These are phyloP conservation scores for Danio aesculapii DNA, from an alignment of 2,797 vertebrate species.

Conservation along the genomic window DNA sequence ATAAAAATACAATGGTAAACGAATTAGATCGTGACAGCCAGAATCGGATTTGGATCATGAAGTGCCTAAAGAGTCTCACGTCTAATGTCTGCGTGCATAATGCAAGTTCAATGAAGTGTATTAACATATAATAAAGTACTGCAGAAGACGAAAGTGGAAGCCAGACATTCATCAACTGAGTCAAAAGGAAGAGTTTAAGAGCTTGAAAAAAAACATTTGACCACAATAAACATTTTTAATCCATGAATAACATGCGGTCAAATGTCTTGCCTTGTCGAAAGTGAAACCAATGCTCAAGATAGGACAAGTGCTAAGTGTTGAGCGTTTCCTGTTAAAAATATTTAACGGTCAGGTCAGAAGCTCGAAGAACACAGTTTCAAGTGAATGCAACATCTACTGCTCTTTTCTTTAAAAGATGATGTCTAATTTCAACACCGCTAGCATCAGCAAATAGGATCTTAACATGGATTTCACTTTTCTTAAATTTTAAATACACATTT, in stretches of 20 bases:
- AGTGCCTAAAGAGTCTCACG: too few relatives aligned
- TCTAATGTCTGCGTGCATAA: too few relatives aligned
- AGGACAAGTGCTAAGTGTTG: not conserved
- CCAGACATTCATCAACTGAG: not conserved
- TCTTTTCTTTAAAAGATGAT: conserved; percentile 2
- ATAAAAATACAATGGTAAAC: too few relatives aligned
- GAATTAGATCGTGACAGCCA: too few relatives aligned
- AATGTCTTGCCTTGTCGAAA: not conserved
- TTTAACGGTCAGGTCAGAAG: not conserved
- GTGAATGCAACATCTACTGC: not conserved
- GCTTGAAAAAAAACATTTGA: not conserved
- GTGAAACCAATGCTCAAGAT: not conserved
- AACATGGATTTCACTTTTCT: not conserved
- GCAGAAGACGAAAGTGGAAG: not conserved
- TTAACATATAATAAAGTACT: not conserved
- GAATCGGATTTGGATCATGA: too few relatives aligned
- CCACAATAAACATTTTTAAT: not conserved
- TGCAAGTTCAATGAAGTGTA: too few relatives aligned
- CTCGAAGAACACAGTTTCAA: not conserved
- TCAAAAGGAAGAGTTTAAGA: not conserved
- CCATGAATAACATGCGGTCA: not conserved
- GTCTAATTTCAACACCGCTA: not conserved
- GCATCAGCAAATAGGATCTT: not conserved
- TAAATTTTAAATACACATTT: not conserved
- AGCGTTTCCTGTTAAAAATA: not conserved